Evolutionary conservation across 2,113 vertebrate genomes (phyloP).

Genomic region (Mormyrus iriodes): DNA sequence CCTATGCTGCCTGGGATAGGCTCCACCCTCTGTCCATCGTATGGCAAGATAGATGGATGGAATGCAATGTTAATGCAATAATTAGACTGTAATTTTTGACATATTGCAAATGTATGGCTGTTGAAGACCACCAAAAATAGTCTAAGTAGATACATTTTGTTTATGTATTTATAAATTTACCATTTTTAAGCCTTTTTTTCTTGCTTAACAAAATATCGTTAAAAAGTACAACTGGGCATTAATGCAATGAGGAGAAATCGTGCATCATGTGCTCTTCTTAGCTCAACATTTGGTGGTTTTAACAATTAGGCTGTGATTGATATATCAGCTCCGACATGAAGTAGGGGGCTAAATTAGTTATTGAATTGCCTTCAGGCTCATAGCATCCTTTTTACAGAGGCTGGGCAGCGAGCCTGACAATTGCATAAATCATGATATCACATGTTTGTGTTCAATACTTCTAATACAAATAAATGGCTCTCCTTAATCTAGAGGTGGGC

Average conservation of each 20-base stretch:
- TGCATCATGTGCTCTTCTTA: not conserved
- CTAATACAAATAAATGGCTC: not conserved
- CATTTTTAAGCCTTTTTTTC: not conserved
- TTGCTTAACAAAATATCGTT: not conserved
- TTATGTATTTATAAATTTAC: not conserved
- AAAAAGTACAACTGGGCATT: not conserved
- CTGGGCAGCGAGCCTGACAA: constrained; percentile 10
- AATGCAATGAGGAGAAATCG: not conserved
- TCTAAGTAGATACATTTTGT: not conserved
- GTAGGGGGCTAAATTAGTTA: constrained; percentile 59
- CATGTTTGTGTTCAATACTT: constrained; percentile 16
- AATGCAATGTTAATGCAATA: not conserved
- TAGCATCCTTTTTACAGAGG: constrained; percentile 25
- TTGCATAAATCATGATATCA: constrained; percentile 38
- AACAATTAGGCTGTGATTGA: constrained; percentile 36
- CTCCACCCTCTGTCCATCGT: not conserved
- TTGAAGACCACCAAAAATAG: not conserved
- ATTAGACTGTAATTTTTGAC: not conserved
- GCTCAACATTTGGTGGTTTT: constrained; percentile 2
- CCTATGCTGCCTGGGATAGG: not conserved
- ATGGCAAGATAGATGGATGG: not conserved
- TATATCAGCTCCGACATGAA: constrained; percentile 42
- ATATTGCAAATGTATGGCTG: not conserved
- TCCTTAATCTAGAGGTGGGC: not conserved
- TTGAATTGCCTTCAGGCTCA: constrained; percentile 44